These are phyloP conservation scores for Zygaena filipendulae DNA, from an alignment of 2,888 invertebrate species.

Conservation along the genomic window DNA sequence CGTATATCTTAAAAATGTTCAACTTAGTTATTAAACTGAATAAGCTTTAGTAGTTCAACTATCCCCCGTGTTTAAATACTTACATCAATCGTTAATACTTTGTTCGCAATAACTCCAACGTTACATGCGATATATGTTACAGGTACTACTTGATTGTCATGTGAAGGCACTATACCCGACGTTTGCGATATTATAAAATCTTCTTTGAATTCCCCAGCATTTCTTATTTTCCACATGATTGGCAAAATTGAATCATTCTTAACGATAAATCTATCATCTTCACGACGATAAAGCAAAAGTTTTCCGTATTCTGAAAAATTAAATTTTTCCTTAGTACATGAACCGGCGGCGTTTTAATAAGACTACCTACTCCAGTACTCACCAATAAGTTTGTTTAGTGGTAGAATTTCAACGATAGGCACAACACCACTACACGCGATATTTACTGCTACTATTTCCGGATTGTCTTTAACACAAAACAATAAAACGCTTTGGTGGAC, in stretches of 20 bases:
- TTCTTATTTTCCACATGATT: conserved; percentile 65
- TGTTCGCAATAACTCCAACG: conserved; percentile 44
- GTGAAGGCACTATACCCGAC: conserved; percentile 45
- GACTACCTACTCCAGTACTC: conserved; percentile 14
- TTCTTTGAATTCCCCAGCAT: conserved; percentile 40
- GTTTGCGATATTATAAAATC: conserved; percentile 54
- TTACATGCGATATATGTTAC: conserved; percentile 58
- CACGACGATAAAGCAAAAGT: conserved; percentile 56
- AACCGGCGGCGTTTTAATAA: no score
- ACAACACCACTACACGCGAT: conserved; percentile 61
- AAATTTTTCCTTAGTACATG: no score
- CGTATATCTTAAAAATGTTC: conserved; percentile 39
- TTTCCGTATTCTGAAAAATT: conserved; percentile 58
- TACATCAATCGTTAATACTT: conserved; percentile 52
- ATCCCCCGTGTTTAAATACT: conserved; percentile 16
- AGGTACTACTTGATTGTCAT: conserved; percentile 53
- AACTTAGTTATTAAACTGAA: background rate
- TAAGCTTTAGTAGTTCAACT: background rate
- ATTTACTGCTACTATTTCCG: conserved; percentile 59
- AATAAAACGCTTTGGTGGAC: conserved; percentile 33
- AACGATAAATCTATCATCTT: conserved; percentile 55
- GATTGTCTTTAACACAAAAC: conserved; percentile 68
- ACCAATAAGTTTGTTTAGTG: conserved; percentile 48
- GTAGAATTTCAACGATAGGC: conserved; percentile 57
- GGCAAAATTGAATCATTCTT: conserved; percentile 67